phyloP scores from a whole-genome alignment of 2,888 invertebrate genomes.

The Idaea aversata region DNA sequence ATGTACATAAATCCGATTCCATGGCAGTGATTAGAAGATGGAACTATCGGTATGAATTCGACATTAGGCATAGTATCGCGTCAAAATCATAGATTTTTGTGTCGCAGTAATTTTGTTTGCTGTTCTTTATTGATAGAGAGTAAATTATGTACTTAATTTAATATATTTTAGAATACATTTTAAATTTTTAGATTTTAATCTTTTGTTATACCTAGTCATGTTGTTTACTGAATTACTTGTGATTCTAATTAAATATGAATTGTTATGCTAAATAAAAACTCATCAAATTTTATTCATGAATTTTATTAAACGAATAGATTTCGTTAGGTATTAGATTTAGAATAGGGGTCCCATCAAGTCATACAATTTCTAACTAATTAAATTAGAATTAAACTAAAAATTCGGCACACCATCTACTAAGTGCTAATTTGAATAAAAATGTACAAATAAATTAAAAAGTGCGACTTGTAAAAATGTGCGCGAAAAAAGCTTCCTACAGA shows the following conservation, averaged over 20 bases:
- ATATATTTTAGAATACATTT: conserved; percentile 56
- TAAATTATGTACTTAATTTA: conserved; percentile 32
- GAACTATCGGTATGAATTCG: neutral
- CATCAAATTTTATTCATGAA: conserved; percentile 21
- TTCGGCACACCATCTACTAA: conserved; percentile 26
- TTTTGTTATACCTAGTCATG: conserved; percentile 34
- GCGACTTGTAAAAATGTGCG: conserved; percentile 45
- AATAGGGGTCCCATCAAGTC: conserved; percentile 62
- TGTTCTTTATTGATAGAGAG: conserved; percentile 21
- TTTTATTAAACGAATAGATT: conserved; percentile 14
- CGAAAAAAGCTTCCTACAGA: conserved; percentile 44
- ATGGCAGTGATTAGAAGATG: conserved; percentile 75
- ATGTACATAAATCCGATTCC: conserved; percentile 84
- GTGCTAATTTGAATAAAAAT: conserved; percentile 15
- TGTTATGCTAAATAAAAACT: conserved; percentile 49
- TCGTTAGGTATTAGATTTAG: conserved; percentile 32
- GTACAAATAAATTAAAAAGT: conserved; percentile 31
- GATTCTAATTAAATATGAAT: conserved; percentile 25
- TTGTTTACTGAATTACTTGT: conserved; percentile 35
- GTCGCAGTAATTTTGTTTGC: conserved; percentile 9
- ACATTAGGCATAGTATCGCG: conserved; percentile 10
- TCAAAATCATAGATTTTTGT: conserved; percentile 29
- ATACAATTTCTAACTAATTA: conserved; percentile 29
- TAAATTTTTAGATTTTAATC: conserved; percentile 50
- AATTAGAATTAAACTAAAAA: conserved; percentile 24